phyloP scores from a whole-genome alignment of 2,113 vertebrate genomes.

The Hippocampus zosterae region DNA sequence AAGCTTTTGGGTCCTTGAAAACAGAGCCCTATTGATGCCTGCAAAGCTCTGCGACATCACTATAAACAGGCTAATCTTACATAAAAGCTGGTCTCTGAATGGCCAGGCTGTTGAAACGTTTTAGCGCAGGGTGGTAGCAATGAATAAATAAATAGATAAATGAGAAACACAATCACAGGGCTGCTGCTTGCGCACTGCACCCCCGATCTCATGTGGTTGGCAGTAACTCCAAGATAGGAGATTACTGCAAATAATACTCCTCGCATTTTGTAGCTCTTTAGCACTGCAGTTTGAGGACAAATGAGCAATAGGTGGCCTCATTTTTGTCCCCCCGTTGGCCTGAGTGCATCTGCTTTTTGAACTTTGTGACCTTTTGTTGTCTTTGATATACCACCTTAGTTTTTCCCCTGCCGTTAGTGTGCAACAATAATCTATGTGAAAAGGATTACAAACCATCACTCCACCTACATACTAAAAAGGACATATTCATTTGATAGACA shows the following conservation, averaged over 20 bases:
- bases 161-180: conserved; percentile 43
- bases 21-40: conserved; percentile 60
- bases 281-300: background rate
- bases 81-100: conserved; percentile 57
- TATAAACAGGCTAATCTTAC: conserved; percentile 66
- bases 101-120: conserved; percentile 50
- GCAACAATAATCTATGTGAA: conserved; percentile 44
- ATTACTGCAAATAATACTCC: conserved; percentile 41
- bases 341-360: conserved; percentile 25
- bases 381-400: conserved; percentile 50
- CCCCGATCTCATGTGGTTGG: conserved; percentile 26
- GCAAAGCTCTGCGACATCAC: conserved; percentile 39
- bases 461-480: conserved; percentile 23
- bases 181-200: conserved; percentile 22
- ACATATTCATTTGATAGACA: background rate
- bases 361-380: conserved; percentile 38
- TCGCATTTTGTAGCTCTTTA: conserved; percentile 26
- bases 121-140: conserved; percentile 57
- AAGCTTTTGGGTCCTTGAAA: conserved; percentile 48
- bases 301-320: conserved; percentile 6
- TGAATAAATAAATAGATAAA: conserved; percentile 71
- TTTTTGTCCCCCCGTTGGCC: conserved; percentile 14
- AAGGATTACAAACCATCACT: conserved; percentile 33
- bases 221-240: conserved; percentile 29
- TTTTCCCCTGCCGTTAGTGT: conserved; percentile 11